Evolutionary conservation across 2,888 invertebrate species (phyloP), one percentile per base, ranked within the genome.

Genomic region (Trichacis sp.): DNA sequence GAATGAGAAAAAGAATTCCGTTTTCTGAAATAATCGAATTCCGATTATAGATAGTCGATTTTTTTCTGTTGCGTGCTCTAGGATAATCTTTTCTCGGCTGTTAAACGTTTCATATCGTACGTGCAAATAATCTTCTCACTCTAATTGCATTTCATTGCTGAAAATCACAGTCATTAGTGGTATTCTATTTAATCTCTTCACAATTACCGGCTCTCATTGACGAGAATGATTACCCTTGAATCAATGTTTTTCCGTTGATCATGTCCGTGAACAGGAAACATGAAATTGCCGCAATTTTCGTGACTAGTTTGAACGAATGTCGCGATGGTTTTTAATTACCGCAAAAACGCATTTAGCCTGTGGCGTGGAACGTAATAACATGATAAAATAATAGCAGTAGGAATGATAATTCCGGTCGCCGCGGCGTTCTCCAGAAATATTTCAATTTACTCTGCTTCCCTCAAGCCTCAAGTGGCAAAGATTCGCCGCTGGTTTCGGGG

Each of bases 91-190:
- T 8, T 8, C 8, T 24, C 4, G 8, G 8, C 24, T 24, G 24
- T 8, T 24, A 24, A 24, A 24, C 24, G 24, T 24, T 24, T 24
- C 24, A 8, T 24, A 5, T 12, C 8, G 40, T 40, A 15, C 40
- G 59, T 62, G 59, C 59, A 59, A 66, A 66, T 38, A 55, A 59
- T 49, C 52, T 58, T 56, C 59, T 62, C 59, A 58, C 66, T 66
- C 59, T 55, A 66, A 55, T 59, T 66, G 61, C 49, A 4, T 9
- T 46, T 42, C 50, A 58, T 51, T 49, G 30, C 42, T 30, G 51
- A 30, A 38, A 62, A 62, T 58, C 58, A 52, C 20, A 24, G 33
- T 61, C 61, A 61, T 66, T 66, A 65, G 65, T 56, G 24, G 42
- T 46, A 65, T 65, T 59, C 57, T 57, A 51, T 52, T 65, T 56